These are phyloP conservation scores for Gulo gulo DNA, from an alignment of 2,113 vertebrate species.

Conservation along the genomic window DNA sequence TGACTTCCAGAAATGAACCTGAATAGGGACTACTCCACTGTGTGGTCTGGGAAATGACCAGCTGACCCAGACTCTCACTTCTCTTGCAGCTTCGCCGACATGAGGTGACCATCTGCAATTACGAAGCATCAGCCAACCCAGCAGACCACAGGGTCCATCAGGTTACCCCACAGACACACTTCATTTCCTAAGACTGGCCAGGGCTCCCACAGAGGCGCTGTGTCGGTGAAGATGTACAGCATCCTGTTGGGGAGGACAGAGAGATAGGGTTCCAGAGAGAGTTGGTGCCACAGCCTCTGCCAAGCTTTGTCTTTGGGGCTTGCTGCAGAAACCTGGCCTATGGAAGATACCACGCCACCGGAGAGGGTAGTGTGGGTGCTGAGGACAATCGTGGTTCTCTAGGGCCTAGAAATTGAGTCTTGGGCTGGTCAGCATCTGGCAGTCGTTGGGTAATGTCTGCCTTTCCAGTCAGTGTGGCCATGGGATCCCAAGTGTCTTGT, in stretches of 20 bases:
- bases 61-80: neutral
- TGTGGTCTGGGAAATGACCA: neutral
- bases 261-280: conserved; percentile 42
- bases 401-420: conserved; percentile 34
- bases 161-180: conserved; percentile 92
- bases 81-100: conserved; percentile 91
- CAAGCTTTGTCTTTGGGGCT: conserved; percentile 50
- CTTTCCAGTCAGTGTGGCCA: conserved; percentile 60
- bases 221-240: conserved; percentile 33
- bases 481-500: conserved; percentile 61
- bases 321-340: conserved; percentile 48
- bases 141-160: conserved; percentile 93
- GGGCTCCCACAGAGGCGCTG: conserved; percentile 32
- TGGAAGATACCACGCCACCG: neutral
- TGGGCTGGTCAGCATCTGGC: conserved; percentile 41
- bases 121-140: conserved; percentile 95
- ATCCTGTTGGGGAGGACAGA: conserved; percentile 40
- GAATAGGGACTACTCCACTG: neutral
- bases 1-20: neutral
- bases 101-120: conserved; percentile 97
- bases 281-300: conserved; percentile 40
- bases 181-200: conserved; percentile 86
- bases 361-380: conserved; percentile 27
- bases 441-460: conserved; percentile 23
- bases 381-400: neutral